Conservation (phyloP, 2,113 vertebrate genomes). For the Cathartes aura region DNA sequence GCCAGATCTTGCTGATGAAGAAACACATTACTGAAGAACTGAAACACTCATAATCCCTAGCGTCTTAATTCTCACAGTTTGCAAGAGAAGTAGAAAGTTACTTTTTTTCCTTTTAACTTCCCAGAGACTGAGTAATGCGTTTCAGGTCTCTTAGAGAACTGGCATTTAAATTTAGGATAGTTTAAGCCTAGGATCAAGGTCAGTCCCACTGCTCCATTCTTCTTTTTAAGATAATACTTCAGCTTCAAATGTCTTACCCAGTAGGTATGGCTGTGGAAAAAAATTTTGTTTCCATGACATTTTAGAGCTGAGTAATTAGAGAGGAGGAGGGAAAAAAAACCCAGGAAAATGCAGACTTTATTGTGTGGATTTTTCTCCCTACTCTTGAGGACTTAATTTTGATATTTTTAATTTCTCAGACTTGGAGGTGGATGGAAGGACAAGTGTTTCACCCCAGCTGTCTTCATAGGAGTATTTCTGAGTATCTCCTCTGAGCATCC, state of each 20-base stretch:
- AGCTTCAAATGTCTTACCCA: background rate
- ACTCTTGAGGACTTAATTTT: background rate
- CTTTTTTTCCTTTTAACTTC: conserved; percentile 4
- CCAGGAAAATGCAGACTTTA: background rate
- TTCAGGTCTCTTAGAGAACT: background rate
- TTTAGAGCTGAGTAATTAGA: background rate
- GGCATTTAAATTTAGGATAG: background rate
- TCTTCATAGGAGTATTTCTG: background rate
- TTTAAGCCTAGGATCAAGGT: conserved; percentile 3
- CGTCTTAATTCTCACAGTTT: conserved; percentile 7
- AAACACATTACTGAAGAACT: background rate
- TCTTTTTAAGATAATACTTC: background rate
- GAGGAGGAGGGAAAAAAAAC: background rate
- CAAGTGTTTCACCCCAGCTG: background rate
- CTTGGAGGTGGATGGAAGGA: background rate
- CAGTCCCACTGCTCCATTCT: background rate
- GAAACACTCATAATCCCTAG: conserved; percentile 4
- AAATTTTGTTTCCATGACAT: background rate
- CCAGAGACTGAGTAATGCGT: background rate
- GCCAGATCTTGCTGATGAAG: conserved; percentile 27
- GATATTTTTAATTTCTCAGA: background rate
- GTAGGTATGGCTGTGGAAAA: background rate
- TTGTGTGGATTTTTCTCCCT: background rate
- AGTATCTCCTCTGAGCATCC: background rate
- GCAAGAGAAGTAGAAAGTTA: conserved; percentile 2